Percentiles rank a stretch among this genome's conserved stretches.
These are phyloP conservation scores for Poeciliopsis presidionis DNA, from an alignment of 2,797 vertebrate genomes.

Conservation along the genomic window DNA sequence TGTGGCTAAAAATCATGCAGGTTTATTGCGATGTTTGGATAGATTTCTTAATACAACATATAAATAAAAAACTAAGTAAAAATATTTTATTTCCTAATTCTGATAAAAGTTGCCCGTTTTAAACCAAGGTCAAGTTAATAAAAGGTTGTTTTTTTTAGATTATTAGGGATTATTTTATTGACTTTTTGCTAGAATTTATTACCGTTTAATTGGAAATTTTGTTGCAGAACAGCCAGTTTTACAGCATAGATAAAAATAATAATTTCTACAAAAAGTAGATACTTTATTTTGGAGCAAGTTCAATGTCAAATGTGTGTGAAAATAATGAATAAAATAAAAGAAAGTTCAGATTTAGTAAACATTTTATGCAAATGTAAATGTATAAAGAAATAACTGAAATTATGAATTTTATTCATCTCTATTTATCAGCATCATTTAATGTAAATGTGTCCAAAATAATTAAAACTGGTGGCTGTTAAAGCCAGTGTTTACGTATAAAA, in stretches of 20 bases:
- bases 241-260: neutral
- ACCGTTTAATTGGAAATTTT: neutral
- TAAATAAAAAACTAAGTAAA: neutral
- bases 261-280: neutral
- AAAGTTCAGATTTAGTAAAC: neutral
- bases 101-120: neutral
- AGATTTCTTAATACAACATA: neutral
- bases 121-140: neutral
- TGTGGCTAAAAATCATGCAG: neutral
- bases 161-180: neutral
- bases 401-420: neutral
- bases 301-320: neutral
- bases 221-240: neutral
- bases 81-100: neutral
- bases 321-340: neutral
- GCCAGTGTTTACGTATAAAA: too few relatives aligned
- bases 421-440: neutral
- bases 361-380: neutral
- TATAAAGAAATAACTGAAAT: neutral
- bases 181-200: neutral
- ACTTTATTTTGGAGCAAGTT: neutral
- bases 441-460: neutral
- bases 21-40: neutral
- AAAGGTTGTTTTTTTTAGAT: neutral
- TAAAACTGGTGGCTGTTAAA: too few relatives aligned